Conservation (phyloP, 1,140 invertebrate genomes). For the Portunus trituberculatus region DNA sequence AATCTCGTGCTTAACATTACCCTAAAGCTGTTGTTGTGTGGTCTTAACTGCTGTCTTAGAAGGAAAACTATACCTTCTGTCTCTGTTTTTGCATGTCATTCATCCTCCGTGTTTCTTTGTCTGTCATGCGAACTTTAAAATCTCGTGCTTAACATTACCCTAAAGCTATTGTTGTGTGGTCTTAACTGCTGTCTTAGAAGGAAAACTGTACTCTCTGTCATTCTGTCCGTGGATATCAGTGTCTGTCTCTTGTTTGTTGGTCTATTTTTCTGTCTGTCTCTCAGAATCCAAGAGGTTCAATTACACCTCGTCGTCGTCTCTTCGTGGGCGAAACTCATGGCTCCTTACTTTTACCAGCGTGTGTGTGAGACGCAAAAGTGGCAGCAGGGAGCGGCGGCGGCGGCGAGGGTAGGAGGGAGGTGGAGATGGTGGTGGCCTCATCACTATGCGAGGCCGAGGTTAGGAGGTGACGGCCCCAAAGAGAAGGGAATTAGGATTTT, state of each 20-base stretch:
- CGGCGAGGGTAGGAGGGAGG: neutral
- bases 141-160: too few species aligned
- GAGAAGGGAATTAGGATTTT: neutral
- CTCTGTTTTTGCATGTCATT: too few species aligned
- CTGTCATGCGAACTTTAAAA: too few species aligned
- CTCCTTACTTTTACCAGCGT: neutral
- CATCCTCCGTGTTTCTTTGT: too few species aligned
- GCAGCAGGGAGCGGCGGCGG: neutral
- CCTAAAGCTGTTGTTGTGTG: too few species aligned
- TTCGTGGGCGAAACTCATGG: neutral
- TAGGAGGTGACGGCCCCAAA: neutral
- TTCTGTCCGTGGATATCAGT: neutral
- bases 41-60: too few species aligned
- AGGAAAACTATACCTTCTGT: too few species aligned
- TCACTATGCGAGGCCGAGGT: neutral
- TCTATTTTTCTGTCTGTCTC: neutral
- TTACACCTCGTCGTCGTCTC: too few species aligned
- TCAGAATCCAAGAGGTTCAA: too few species aligned
- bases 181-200: too few species aligned
- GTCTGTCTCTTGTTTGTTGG: neutral
- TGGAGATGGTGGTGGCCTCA: neutral
- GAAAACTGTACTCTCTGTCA: neutral
- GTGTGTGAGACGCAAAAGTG: neutral
- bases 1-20: too few species aligned
- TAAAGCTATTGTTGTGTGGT: too few species aligned